Evolutionary conservation across 2,113 vertebrate species (phyloP).

Genomic region (Pteronura brasiliensis): DNA sequence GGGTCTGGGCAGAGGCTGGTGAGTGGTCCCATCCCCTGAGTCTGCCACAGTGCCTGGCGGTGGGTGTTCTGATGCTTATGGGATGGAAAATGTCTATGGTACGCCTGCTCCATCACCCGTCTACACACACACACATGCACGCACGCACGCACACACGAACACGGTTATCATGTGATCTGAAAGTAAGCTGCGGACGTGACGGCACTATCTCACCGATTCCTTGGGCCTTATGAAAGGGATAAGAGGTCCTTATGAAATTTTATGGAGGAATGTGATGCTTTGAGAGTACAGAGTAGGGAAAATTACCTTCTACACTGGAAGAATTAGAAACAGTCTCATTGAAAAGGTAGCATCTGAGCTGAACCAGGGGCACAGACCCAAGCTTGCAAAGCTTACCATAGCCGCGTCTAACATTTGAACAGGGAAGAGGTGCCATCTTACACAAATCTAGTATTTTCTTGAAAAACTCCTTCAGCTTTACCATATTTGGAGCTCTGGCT

Average conservation of each 20-base stretch:
- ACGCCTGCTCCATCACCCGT: accelerated
- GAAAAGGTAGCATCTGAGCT: not conserved
- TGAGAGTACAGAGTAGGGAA: not conserved
- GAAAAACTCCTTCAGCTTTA: not conserved
- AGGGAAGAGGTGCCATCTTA: not conserved
- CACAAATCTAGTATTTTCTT: not conserved
- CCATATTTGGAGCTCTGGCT: slow-evolving; percentile 32
- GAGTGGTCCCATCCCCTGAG: accelerated
- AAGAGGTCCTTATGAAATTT: not conserved
- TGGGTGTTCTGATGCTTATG: accelerated
- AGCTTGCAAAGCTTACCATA: too few species aligned
- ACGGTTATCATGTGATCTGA: accelerated
- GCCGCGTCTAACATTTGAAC: not conserved
- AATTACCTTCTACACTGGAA: not conserved
- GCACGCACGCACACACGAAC: too few species aligned
- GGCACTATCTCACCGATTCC: accelerated
- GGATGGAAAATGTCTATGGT: not conserved
- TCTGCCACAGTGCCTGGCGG: not conserved
- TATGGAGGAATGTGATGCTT: not conserved
- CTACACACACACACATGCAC: not conserved
- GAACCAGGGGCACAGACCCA: not conserved
- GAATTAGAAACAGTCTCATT: not conserved
- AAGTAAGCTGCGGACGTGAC: not conserved
- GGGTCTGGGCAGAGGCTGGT: not conserved
- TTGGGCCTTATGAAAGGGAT: not conserved